Evolutionary conservation across 2,113 vertebrate genomes (phyloP).

Genomic region (Danio rerio): GRCz12tu NC_133182.1:72517001-72517500

Average conservation of each 20-base stretch:
- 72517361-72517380: slow-evolving; percentile 38
- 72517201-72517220: slow-evolving; percentile 15
- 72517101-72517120: slow-evolving; percentile 51
- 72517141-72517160: slow-evolving; percentile 61
- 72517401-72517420: not conserved
- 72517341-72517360: slow-evolving; percentile 40
- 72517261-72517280: slow-evolving; percentile 56
- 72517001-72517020: slow-evolving; percentile 52
- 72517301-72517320: slow-evolving; percentile 51
- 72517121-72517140: slow-evolving; percentile 53
- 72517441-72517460: not conserved
- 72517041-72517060: slow-evolving; percentile 6
- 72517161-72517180: slow-evolving; percentile 58
- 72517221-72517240: slow-evolving; percentile 53
- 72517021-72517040: slow-evolving; percentile 46
- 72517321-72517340: slow-evolving; percentile 38
- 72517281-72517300: slow-evolving; percentile 36
- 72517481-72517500: slow-evolving; percentile 87
- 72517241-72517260: slow-evolving; percentile 55
- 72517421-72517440: slow-evolving; percentile 5
- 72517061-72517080: not conserved
- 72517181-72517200: slow-evolving; percentile 45
- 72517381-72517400: slow-evolving; percentile 3
- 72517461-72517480: slow-evolving; percentile 8
- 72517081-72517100: not conserved